These are phyloP conservation scores for Rhagologus leucostigma DNA, from an alignment of 2,113 vertebrate species.

Conservation along the genomic window DNA sequence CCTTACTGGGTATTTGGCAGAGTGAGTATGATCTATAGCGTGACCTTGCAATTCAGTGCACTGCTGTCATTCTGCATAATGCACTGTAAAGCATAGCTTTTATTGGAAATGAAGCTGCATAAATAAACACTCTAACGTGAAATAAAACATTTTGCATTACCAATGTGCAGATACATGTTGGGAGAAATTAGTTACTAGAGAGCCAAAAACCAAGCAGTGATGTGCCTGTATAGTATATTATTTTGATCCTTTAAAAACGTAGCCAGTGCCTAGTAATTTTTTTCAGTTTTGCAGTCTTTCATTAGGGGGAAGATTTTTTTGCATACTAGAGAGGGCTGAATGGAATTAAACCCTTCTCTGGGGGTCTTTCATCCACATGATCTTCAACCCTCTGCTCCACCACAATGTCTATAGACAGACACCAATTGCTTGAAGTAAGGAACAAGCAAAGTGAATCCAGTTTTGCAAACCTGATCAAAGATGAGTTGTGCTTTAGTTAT, in stretches of 20 bases:
- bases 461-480: background rate
- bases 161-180: background rate
- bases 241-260: background rate
- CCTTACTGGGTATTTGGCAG: slow-evolving; percentile 59
- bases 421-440: background rate
- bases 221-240: background rate
- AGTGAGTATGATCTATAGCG: slow-evolving; percentile 29
- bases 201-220: background rate
- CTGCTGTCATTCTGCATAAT: slow-evolving; percentile 19
- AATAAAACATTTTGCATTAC: slow-evolving; percentile 45
- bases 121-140: slow-evolving; percentile 59
- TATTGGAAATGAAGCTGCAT: slow-evolving; percentile 64
- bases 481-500: background rate
- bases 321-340: background rate
- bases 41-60: slow-evolving; percentile 52
- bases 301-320: background rate
- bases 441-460: background rate
- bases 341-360: background rate
- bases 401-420: background rate
- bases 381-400: background rate
- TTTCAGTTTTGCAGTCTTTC: background rate
- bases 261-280: background rate
- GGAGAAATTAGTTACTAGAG: background rate
- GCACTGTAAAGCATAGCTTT: slow-evolving; percentile 45
- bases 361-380: background rate